Conservation (phyloP, 2,797 vertebrate genomes). For the Echiichthys vipera region DNA sequence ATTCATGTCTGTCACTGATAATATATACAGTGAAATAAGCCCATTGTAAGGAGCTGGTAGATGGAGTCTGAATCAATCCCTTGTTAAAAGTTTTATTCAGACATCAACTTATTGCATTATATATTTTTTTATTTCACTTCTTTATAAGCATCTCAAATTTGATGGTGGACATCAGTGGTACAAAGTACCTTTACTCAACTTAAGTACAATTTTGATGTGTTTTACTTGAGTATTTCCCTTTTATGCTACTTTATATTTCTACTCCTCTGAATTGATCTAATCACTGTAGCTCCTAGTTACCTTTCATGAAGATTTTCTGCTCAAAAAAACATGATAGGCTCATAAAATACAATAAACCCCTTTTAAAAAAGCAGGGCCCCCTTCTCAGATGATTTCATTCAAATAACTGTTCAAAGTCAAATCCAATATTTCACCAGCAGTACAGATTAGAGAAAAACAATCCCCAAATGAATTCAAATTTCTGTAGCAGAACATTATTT, state of each 20-base stretch:
- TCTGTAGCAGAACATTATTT: not conserved
- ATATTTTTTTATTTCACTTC: not conserved
- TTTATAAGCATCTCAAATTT: not conserved
- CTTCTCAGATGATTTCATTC: not conserved
- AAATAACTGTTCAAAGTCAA: not conserved
- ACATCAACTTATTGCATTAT: conserved; percentile 1
- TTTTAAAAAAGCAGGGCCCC: not conserved
- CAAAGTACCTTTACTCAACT: not conserved
- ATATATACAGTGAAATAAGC: conserved; percentile 68
- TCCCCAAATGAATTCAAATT: not conserved
- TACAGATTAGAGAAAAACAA: not conserved
- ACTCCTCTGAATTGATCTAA: not conserved
- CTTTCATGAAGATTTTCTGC: not conserved
- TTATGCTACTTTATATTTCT: not conserved
- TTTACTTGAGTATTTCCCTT: not conserved
- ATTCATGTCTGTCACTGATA: conserved; percentile 72
- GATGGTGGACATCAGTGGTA: not conserved
- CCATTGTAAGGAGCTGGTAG: conserved; percentile 40
- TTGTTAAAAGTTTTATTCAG: conserved; percentile 4
- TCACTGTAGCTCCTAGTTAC: not conserved
- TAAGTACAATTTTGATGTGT: not conserved
- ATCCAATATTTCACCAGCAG: not conserved
- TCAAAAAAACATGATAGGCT: not conserved
- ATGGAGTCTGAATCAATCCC: conserved; percentile 40
- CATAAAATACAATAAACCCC: not conserved